phyloP scores from a whole-genome alignment of 2,888 invertebrate species.

The Apodemia hepburni region DNA sequence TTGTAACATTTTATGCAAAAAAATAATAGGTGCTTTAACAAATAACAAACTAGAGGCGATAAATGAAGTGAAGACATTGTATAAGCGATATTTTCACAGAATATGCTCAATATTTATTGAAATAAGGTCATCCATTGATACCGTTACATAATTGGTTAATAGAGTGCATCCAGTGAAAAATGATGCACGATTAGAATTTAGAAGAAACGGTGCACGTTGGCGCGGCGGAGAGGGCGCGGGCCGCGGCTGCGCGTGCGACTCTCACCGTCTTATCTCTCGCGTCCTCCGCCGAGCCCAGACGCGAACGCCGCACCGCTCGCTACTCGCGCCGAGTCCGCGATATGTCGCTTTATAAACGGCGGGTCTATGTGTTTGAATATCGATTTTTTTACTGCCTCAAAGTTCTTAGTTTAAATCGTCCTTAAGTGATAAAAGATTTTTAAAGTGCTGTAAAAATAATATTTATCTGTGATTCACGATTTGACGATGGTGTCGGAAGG shows the following conservation, averaged over 20 bases:
- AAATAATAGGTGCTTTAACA: too few species aligned
- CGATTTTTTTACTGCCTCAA: too few species aligned
- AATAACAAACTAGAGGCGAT: too few species aligned
- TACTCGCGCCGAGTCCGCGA: too few species aligned
- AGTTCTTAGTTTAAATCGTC: too few species aligned
- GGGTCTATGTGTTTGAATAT: too few species aligned
- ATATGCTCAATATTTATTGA: slow-evolving; percentile 27
- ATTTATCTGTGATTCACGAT: slow-evolving; percentile 12
- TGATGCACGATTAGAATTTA: slow-evolving; percentile 52
- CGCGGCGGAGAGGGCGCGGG: slow-evolving; percentile 53
- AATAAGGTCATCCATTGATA: slow-evolving; percentile 57
- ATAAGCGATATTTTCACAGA: background rate
- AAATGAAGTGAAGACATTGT: too few species aligned
- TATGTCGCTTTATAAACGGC: too few species aligned
- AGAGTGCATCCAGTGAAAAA: slow-evolving; percentile 66
- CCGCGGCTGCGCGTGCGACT: slow-evolving; percentile 62
- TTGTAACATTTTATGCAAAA: too few species aligned
- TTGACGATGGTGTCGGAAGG: slow-evolving; percentile 82
- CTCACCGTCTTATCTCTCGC: slow-evolving; percentile 79
- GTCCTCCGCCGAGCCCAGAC: slow-evolving; percentile 76
- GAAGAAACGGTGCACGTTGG: slow-evolving; percentile 55
- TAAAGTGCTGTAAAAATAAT: too few species aligned
- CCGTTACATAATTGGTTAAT: slow-evolving; percentile 68
- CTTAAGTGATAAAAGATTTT: too few species aligned
- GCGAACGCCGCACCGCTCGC: slow-evolving; percentile 61